Evolutionary conservation across 2,888 invertebrate species (phyloP).

Genomic region (Polydrusus cervinus): DNA sequence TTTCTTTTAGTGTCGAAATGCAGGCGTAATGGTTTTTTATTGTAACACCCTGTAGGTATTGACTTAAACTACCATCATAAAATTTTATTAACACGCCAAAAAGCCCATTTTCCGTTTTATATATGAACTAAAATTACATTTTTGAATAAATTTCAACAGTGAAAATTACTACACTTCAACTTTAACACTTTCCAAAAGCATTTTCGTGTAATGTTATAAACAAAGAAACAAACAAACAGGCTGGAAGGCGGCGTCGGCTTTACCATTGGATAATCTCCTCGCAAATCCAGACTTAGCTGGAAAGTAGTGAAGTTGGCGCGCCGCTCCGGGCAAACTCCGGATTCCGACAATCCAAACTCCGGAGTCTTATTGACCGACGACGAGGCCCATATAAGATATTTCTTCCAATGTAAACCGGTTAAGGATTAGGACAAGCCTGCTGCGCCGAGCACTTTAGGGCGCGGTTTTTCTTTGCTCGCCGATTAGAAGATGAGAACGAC

Average conservation of each 20-base stretch:
- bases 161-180: neutral
- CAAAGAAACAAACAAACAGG: slow-evolving; percentile 28
- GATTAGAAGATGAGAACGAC: neutral
- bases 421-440: slow-evolving; percentile 49
- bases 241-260: slow-evolving; percentile 55
- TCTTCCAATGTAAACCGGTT: slow-evolving; percentile 61
- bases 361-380: slow-evolving; percentile 66
- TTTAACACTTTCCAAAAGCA: neutral
- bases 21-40: no score
- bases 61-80: neutral
- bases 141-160: no score
- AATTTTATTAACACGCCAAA: neutral
- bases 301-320: slow-evolving; percentile 69
- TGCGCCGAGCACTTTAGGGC: slow-evolving; percentile 20
- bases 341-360: slow-evolving; percentile 65
- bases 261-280: slow-evolving; percentile 72
- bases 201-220: slow-evolving; percentile 16
- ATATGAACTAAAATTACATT: neutral
- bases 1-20: no score
- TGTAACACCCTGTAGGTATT: neutral
- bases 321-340: slow-evolving; percentile 58
- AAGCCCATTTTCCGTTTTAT: neutral
- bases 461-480: slow-evolving; percentile 8
- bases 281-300: slow-evolving; percentile 71
- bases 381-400: slow-evolving; percentile 63